phyloP scores from a whole-genome alignment of 2,113 vertebrate genomes.

The Alethe castanea region DNA sequence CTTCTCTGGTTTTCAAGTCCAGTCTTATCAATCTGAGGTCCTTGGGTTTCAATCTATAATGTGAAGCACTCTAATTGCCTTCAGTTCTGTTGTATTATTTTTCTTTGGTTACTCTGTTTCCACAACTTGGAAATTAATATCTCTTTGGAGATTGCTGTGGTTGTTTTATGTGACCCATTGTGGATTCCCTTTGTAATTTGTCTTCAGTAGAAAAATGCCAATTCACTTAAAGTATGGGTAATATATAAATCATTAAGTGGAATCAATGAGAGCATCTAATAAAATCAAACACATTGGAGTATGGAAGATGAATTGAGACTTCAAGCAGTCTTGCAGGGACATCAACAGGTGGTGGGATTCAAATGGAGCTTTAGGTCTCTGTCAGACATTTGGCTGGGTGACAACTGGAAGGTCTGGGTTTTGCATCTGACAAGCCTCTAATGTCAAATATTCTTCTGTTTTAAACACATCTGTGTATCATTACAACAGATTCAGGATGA shows the following conservation, averaged over 20 bases:
- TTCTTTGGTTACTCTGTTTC: neutral
- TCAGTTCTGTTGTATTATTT: neutral
- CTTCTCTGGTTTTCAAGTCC: neutral
- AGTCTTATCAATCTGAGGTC: neutral
- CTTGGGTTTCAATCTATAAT: neutral
- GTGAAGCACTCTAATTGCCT: neutral
- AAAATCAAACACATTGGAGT: neutral
- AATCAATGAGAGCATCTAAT: neutral
- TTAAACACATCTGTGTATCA: neutral
- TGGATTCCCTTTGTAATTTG: neutral
- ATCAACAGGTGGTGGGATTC: neutral
- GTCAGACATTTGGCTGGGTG: neutral
- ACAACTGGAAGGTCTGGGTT: neutral
- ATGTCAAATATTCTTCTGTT: neutral
- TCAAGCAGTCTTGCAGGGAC: neutral
- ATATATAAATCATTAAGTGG: neutral
- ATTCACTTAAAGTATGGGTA: neutral
- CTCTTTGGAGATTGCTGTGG: neutral
- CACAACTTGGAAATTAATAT: neutral
- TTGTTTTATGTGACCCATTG: neutral
- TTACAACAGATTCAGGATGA: neutral
- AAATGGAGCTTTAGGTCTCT: neutral
- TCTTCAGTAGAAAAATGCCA: neutral
- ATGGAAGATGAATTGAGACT: neutral
- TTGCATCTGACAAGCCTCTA: neutral